Percentiles rank a stretch among this genome's conserved stretches.
These are phyloP conservation scores for Amphiura filiformis DNA, from an alignment of 35 echinoderm and acorn worm genomes.

Conservation along the genomic window DNA sequence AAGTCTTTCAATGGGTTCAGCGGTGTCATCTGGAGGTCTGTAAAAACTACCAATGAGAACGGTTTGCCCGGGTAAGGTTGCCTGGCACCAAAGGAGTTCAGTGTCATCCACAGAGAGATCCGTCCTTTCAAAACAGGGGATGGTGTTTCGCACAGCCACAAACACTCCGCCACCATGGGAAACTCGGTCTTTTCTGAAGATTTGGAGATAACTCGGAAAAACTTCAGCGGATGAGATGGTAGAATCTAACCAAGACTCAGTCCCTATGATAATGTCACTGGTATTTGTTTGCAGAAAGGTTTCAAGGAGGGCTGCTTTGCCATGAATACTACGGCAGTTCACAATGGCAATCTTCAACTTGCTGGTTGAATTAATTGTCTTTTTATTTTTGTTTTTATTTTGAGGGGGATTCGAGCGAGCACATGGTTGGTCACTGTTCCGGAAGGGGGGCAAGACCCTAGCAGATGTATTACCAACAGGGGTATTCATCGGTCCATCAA, in stretches of 20 bases:
- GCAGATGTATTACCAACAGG: too few relatives aligned
- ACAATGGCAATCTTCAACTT: conserved; percentile 10
- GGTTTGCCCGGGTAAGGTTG: not conserved
- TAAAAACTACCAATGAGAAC: conserved; percentile 12
- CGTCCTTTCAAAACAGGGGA: not conserved
- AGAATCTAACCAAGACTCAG: conserved; percentile 18
- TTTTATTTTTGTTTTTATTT: too few relatives aligned
- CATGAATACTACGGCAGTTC: conserved; percentile 9
- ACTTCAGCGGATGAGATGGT: not conserved
- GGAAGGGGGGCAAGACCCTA: too few relatives aligned
- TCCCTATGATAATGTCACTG: conserved; percentile 23
- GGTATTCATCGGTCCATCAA: too few relatives aligned
- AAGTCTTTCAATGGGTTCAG: not conserved
- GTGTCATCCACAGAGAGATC: not conserved
- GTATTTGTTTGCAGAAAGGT: not conserved
- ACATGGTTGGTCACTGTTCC: too few relatives aligned
- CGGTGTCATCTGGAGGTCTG: not conserved
- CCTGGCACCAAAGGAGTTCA: not conserved
- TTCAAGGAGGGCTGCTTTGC: conserved; percentile 2
- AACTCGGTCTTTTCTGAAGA: conserved; percentile 31
- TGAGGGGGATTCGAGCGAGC: too few relatives aligned
- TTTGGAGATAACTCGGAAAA: not conserved
- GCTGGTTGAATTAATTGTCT: too few relatives aligned
- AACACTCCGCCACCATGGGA: conserved; percentile 8
- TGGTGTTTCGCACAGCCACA: not conserved